Conservation (phyloP, 1,140 invertebrate species). For the Cotesia vestalis region DNA sequence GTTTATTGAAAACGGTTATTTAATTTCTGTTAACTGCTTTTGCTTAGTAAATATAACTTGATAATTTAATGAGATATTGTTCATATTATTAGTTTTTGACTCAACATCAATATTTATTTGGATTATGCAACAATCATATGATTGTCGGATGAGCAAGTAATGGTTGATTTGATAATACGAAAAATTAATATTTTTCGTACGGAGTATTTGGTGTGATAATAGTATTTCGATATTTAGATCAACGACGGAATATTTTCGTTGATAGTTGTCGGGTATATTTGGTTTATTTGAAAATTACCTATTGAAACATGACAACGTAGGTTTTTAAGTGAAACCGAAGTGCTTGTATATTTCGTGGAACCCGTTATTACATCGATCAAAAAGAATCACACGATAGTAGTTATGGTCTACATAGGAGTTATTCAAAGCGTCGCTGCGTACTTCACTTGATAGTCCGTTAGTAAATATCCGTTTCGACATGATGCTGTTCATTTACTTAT, state of each 20-base stretch:
- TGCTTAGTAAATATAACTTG: too few relatives aligned
- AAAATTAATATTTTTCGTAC: neutral
- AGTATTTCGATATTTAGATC: constrained; percentile 29
- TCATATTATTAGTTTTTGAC: neutral
- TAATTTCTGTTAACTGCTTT: too few relatives aligned
- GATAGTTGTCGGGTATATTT: constrained; percentile 18
- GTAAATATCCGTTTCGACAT: neutral
- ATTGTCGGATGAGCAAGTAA: constrained; percentile 1
- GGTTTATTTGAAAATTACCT: neutral
- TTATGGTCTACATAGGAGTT: neutral
- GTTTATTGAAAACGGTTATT: too few relatives aligned
- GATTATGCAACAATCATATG: neutral
- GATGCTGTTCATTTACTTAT: neutral
- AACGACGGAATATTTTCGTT: constrained; percentile 33
- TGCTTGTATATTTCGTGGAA: constrained; percentile 7
- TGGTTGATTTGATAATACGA: neutral
- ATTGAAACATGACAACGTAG: neutral
- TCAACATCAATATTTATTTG: neutral
- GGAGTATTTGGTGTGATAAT: neutral
- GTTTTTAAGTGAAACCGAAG: neutral
- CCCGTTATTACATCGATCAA: neutral
- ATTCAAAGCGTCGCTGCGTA: constrained; percentile 17
- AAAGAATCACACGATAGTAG: constrained; percentile 10
- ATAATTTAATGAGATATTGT: too few relatives aligned
- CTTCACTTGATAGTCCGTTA: constrained; percentile 19